Conservation (phyloP, 1,140 invertebrate species). For the Drosophila kanapiae region DNA sequence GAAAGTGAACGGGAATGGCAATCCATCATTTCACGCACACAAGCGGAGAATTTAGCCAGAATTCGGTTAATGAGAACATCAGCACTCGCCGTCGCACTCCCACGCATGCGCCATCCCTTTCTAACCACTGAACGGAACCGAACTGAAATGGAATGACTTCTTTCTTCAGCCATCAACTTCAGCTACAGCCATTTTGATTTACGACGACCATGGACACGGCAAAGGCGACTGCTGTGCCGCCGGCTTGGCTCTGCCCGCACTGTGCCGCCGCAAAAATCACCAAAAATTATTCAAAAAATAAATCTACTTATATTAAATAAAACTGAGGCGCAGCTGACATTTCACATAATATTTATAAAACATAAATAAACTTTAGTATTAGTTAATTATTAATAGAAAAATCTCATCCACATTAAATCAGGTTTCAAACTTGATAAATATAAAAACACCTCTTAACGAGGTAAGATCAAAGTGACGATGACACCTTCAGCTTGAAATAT, state of each 20-base stretch:
- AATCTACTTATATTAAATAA: neutral
- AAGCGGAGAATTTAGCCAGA: conserved; percentile 23
- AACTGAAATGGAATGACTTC: conserved; percentile 72
- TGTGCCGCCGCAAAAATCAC: neutral
- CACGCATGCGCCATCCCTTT: conserved; percentile 73
- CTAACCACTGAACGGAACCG: conserved; percentile 29
- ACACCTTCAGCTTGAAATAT: no score
- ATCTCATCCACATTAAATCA: neutral
- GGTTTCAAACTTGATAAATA: no score
- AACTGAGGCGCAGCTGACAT: no score
- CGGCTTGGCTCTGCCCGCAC: neutral
- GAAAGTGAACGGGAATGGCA: conserved; percentile 13
- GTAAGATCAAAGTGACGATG: no score
- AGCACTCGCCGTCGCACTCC: conserved; percentile 53
- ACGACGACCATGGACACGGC: conserved; percentile 49
- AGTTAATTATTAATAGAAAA: no score
- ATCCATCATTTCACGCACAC: conserved; percentile 33
- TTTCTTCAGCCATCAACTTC: conserved; percentile 77
- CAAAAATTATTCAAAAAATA: no score
- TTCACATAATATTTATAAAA: neutral
- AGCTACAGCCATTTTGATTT: conserved; percentile 81
- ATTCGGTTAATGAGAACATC: conserved; percentile 55
- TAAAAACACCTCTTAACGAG: no score
- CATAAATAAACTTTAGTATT: neutral
- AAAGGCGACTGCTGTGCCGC: conserved; percentile 33